phyloP scores from a whole-genome alignment of 2,797 vertebrate genomes.

The Brachyrhaphis roseni region DNA sequence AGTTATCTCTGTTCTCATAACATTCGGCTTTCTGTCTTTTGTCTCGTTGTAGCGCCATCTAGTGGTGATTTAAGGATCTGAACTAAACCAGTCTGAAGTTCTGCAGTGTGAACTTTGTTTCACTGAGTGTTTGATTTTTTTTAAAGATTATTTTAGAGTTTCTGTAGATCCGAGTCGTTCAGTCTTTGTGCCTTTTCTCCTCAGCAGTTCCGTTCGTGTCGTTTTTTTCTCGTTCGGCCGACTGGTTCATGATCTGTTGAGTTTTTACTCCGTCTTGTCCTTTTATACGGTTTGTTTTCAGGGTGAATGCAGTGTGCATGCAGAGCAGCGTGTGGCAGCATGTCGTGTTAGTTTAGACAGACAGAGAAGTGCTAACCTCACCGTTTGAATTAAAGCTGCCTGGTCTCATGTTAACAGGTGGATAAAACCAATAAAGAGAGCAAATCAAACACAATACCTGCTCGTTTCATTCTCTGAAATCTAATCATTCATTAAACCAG shows the following conservation, averaged over 20 bases:
- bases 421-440: slow-evolving; percentile 60
- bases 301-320: slow-evolving; percentile 55
- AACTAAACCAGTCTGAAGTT: not conserved
- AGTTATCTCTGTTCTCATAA: too few relatives aligned
- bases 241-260: slow-evolving; percentile 38
- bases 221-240: not conserved
- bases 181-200: slow-evolving; percentile 33
- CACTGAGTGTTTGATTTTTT: slow-evolving; percentile 1
- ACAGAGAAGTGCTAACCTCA: not conserved
- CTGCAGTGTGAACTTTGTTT: slow-evolving; percentile 10
- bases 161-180: not conserved
- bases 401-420: slow-evolving; percentile 31
- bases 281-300: slow-evolving; percentile 67
- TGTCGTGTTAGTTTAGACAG: slow-evolving; percentile 45
- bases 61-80: not conserved
- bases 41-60: not conserved
- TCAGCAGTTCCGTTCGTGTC: slow-evolving; percentile 11
- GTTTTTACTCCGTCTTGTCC: slow-evolving; percentile 55
- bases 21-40: not conserved
- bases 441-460: slow-evolving; percentile 38
- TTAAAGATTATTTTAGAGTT: not conserved
- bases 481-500: not conserved
- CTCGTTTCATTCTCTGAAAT: not conserved
- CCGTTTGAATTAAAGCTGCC: slow-evolving; percentile 25
- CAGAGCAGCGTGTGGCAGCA: slow-evolving; percentile 46